Evolutionary conservation across 2,113 vertebrate species (phyloP), one percentile per base, ranked within the genome.

Genomic region (Grus americana): DNA sequence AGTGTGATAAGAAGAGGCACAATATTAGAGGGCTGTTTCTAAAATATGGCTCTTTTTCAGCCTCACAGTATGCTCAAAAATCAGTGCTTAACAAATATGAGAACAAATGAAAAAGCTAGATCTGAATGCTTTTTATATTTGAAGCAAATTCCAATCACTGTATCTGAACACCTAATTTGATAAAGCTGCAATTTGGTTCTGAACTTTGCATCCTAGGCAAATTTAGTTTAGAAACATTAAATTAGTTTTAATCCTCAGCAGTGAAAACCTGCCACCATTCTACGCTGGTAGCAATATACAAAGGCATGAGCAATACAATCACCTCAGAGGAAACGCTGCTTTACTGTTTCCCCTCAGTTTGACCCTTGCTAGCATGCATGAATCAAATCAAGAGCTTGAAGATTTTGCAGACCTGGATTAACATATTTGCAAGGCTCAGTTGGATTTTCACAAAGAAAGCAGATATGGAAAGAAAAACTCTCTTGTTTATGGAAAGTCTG

Each of bases 391-490:
- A 96, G 84, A 93, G 62, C 86, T 73, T 92, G 96, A 97, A 96
- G 86, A 94, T 96, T 97, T 97, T 95, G 71, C 86, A 96, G 92
- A 92, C 82, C 75, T 62, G 76, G 91, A 97, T 97, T 96, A 97
- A 96, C 88, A 96, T 96, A 91, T 96, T 92, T 96, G 66, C 66
- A 91, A 92, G 83, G 92, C 86, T 96, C 96, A 90, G 90, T 80
- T 95, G 82, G 73, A 95, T 95, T 96, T 96, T 89, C 32, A 88
- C 10, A 42, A 95, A 96, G 95, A 89, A 96, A 95, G 90, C 36
- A 94, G 89, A 85, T 96, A 97, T 66, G 49, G 93, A 93, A 96
- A 96, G 74, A 94, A 97, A 96, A 95, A 59, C 46, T 11, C 62
- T 96, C 96, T 90, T 97, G 93, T 97, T 97, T 96, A 83, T 94